Conservation (phyloP, 2,797 vertebrate genomes). For the Sarcophilus harrisii region DNA sequence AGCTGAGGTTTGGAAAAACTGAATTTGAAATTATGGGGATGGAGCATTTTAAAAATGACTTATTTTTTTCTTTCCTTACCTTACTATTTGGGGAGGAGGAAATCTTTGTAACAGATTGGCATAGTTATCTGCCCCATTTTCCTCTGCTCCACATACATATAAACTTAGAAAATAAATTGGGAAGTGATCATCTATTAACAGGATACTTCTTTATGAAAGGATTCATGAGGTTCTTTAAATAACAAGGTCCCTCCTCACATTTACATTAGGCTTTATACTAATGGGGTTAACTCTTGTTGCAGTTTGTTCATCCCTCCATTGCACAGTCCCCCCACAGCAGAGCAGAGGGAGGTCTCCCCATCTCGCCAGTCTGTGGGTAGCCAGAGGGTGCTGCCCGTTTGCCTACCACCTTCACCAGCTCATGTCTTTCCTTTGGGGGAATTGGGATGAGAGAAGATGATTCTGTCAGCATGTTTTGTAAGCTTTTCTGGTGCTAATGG, state of each 20-base stretch:
- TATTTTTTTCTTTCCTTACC: not conserved
- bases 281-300: not conserved
- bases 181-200: not conserved
- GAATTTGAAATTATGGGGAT: not conserved
- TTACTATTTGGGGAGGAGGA: not conserved
- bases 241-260: not conserved
- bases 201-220: not conserved
- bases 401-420: not conserved
- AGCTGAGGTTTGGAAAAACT: not conserved
- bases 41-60: not conserved
- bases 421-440: not conserved
- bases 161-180: not conserved
- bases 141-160: not conserved
- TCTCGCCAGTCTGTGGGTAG: not conserved
- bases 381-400: not conserved
- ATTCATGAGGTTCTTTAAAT: not conserved
- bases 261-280: not conserved
- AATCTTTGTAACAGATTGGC: not conserved
- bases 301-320: not conserved
- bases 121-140: not conserved
- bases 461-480: not conserved
- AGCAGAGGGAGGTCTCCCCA: not conserved
- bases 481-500: not conserved
- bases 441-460: not conserved
- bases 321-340: not conserved